A percentile compares a stretch with the other conserved stretches of the same genome.
phyloP scores from a whole-genome alignment of 2,797 vertebrate genomes.

The Rhabdophis nuchalis region DNA sequence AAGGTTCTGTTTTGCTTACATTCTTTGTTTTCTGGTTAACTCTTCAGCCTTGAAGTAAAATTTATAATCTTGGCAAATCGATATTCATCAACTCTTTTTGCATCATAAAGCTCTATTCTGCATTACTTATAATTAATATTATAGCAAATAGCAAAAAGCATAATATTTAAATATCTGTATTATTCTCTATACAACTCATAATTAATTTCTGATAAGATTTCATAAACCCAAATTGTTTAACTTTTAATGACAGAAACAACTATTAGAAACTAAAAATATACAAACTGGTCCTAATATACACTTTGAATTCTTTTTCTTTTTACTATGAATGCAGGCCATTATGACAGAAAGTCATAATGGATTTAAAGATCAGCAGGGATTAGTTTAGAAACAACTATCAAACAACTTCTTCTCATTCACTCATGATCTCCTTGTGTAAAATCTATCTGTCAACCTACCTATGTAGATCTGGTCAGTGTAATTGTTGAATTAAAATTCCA shows the following conservation, averaged over 20 bases:
- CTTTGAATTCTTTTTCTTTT: not conserved
- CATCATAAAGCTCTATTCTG: not conserved
- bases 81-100: not conserved
- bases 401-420: not conserved
- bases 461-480: not conserved
- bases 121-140: not conserved
- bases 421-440: not conserved
- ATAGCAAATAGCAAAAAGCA: not conserved
- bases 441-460: not conserved
- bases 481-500: conserved; percentile 10
- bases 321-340: not conserved
- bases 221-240: not conserved
- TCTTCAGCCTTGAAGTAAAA: not conserved
- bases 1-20: not conserved
- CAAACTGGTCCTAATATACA: not conserved
- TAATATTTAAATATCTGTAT: not conserved
- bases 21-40: not conserved
- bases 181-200: not conserved
- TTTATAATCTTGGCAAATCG: not conserved
- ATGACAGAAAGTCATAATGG: not conserved
- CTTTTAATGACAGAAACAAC: not conserved
- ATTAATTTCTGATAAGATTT: not conserved
- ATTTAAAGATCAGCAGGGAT: not conserved
- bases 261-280: not conserved
- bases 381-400: not conserved